These are phyloP conservation scores for Indicator indicator DNA, from an alignment of 2,113 vertebrate species.

Conservation along the genomic window DNA sequence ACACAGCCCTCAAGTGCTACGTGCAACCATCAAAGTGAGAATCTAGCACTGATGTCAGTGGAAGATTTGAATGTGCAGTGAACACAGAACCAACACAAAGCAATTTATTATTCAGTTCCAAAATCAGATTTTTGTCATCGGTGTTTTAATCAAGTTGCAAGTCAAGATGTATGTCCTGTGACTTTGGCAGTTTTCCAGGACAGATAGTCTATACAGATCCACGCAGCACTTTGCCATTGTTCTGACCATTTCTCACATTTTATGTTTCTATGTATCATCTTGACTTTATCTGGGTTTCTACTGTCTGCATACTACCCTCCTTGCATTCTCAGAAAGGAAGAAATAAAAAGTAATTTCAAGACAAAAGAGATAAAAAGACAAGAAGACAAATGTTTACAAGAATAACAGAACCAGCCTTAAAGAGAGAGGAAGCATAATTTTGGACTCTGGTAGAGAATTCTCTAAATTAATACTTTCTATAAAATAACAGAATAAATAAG, in stretches of 20 bases:
- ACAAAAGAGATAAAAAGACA: background rate
- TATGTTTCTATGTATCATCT: background rate
- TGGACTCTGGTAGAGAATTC: background rate
- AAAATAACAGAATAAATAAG: background rate
- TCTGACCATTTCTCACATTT: background rate
- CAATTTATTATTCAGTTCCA: background rate
- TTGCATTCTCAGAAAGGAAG: conserved; percentile 1
- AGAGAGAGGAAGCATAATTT: background rate
- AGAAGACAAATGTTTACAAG: background rate
- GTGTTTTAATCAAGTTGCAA: background rate
- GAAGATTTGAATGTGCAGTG: background rate
- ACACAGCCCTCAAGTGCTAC: rapidly evolving
- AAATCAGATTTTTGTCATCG: background rate
- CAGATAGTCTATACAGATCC: background rate
- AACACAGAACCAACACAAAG: background rate
- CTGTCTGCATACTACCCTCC: background rate
- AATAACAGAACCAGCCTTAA: background rate
- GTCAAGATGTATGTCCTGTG: background rate
- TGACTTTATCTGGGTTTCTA: background rate
- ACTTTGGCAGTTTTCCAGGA: background rate
- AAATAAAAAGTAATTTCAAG: background rate
- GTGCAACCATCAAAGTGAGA: background rate
- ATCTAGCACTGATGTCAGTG: background rate
- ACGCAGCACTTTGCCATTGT: background rate
- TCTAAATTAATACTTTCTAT: background rate